These are phyloP conservation scores for Drosophila littoralis DNA, from an alignment of 1,140 invertebrate genomes.

Conservation along the genomic window DNA sequence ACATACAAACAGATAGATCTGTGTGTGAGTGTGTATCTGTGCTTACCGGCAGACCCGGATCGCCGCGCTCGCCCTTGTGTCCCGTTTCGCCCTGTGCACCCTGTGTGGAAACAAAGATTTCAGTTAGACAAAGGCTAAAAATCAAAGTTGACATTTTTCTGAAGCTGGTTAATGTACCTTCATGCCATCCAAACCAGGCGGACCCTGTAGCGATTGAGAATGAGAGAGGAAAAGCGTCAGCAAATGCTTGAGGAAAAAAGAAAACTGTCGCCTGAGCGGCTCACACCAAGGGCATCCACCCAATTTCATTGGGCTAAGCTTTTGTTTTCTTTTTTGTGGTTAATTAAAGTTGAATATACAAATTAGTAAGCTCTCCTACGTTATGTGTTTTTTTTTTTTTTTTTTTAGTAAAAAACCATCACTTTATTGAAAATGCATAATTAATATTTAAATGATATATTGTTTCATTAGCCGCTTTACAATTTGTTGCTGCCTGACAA, in stretches of 20 bases:
- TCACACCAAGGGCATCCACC: too few relatives aligned
- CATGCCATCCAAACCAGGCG: conserved; percentile 90
- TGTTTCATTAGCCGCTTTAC: conserved; percentile 73
- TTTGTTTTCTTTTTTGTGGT: conserved; percentile 2
- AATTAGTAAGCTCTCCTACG: background rate
- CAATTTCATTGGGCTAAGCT: background rate
- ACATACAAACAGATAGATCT: conserved; percentile 13
- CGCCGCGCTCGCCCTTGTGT: conserved; percentile 94
- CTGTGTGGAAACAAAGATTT: conserved; percentile 84
- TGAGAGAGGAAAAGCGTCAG: conserved; percentile 34
- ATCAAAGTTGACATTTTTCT: conserved; percentile 9
- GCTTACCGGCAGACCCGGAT: conserved; percentile 95
- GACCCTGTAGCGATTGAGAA: conserved; percentile 86
- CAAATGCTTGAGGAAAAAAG: background rate
- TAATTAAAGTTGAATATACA: conserved; percentile 4
- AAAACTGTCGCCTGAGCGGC: background rate
- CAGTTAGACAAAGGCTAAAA: conserved; percentile 25
- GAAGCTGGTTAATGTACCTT: conserved; percentile 86
- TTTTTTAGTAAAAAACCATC: conserved; percentile 80
- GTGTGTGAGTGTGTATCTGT: conserved; percentile 25
- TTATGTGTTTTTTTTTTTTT: conserved; percentile 21
- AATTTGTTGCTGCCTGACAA: conserved; percentile 44
- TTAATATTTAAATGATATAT: conserved; percentile 78
- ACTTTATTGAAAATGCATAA: conserved; percentile 83
- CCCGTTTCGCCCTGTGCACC: conserved; percentile 96